These are phyloP conservation scores for Aleiodes testaceus DNA, from an alignment of 2,888 invertebrate species.

Conservation along the genomic window DNA sequence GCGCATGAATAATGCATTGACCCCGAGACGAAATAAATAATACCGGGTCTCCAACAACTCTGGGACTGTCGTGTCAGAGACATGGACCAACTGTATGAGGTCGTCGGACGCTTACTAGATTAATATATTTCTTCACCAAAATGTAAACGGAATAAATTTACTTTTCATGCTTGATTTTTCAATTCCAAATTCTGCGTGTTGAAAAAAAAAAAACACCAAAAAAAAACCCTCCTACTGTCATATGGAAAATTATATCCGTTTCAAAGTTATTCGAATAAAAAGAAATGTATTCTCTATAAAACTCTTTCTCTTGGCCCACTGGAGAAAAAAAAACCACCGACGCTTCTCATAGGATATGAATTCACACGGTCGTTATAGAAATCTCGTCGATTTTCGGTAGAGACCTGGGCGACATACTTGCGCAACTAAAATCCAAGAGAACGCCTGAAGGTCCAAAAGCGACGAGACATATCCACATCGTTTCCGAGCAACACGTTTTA, in stretches of 20 bases:
- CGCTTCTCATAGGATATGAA: slow-evolving; percentile 43
- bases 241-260: neutral
- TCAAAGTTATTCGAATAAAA: slow-evolving; percentile 2
- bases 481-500: neutral
- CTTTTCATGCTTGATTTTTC: too few species aligned
- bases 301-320: slow-evolving; percentile 43
- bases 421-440: slow-evolving; percentile 42
- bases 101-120: slow-evolving; percentile 45
- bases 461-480: neutral
- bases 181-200: too few species aligned
- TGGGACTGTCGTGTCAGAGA: slow-evolving; percentile 47
- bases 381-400: slow-evolving; percentile 32
- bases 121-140: slow-evolving; percentile 8
- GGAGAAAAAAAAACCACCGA: slow-evolving; percentile 33
- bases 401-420: slow-evolving; percentile 47
- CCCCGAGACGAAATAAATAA: slow-evolving; percentile 63
- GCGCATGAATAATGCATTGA: slow-evolving; percentile 65
- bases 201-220: too few species aligned
- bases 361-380: slow-evolving; percentile 49
- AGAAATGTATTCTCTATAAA: slow-evolving; percentile 26
- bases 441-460: slow-evolving; percentile 7
- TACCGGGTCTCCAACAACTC: slow-evolving; percentile 51
- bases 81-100: slow-evolving; percentile 41
- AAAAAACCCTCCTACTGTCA: neutral
- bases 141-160: neutral